Conservation (phyloP, 2,113 vertebrate genomes). For the Cettia cetti region DNA sequence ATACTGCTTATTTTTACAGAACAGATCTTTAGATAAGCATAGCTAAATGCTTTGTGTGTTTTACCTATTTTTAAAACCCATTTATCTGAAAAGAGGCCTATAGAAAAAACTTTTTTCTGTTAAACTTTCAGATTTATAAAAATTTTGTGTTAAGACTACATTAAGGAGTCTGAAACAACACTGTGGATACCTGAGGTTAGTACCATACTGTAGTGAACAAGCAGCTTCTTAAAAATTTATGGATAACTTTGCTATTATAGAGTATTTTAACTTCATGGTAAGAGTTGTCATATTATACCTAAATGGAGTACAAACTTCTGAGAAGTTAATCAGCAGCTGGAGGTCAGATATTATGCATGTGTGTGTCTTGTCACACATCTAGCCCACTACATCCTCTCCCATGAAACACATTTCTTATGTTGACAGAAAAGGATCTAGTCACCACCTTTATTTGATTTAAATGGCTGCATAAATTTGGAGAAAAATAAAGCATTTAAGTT, state of each 20-base stretch:
- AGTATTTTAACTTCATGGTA: not conserved
- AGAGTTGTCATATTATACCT: not conserved
- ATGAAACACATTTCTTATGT: not conserved
- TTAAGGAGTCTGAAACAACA: not conserved
- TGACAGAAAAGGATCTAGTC: not conserved
- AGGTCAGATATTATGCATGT: not conserved
- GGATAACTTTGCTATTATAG: not conserved
- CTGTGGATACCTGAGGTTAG: not conserved
- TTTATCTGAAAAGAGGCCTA: not conserved
- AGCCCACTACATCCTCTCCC: not conserved
- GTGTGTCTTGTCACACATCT: not conserved
- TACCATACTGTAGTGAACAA: not conserved
- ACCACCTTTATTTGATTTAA: not conserved
- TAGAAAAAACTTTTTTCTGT: rapidly evolving
- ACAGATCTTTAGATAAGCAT: not conserved
- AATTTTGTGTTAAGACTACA: not conserved
- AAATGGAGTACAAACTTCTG: not conserved
- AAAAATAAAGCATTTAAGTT: not conserved
- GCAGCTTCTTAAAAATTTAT: not conserved
- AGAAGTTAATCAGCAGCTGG: not conserved
- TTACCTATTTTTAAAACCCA: not conserved
- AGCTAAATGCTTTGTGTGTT: not conserved
- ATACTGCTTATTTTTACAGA: not conserved
- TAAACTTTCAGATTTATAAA: not conserved
- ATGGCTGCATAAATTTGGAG: not conserved